Base-by-base conservation (phyloP, 2,797 vertebrate genomes). In the Rhadinocentrus ornatus region DNA sequence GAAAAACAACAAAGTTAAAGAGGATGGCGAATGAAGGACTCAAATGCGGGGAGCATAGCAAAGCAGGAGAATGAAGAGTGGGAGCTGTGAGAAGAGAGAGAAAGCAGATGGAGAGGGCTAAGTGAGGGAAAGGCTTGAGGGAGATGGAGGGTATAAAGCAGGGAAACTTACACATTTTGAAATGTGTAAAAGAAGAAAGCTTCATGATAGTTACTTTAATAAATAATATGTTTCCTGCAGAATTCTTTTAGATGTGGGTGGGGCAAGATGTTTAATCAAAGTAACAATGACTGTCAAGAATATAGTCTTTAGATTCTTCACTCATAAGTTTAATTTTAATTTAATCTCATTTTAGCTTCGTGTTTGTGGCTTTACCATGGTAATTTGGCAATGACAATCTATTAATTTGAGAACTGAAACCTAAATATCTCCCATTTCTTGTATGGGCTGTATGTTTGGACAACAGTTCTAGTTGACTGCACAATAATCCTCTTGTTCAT, bases 31-130 rank as follows among this genome's bases (percentile, higher is more conserved):
- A 52, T 71, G 83, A 78, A 75, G 72, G 65, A 69, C 71, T 81
- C 69, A 64, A 83, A 85, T 84, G 80, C 77, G 69, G 81, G 80
- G 82, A 86, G 84, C 84, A 82, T 78, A 83, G 86, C 82, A 88
- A 88, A 87, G 87, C 71, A 77, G 69, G 60, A 35, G 76, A 73
- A 84, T 58, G 69, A 70, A 62, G 78, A 83, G 83, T 78, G 73
- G 86, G 84, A 87, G 82, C 78, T 55, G 52, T 22, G 71, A 87
- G 82, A 32, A 66, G 75, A 87, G 77, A 78, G 75, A 62, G 77
- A 85, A 81, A 85, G 88, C 88, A 91, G 85, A 91, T 90, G 85
- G 83, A 90, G 82, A 74, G 80, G 87, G 85, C 86, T 84, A 86
- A 87, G 84, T 85, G 86, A 82, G 78, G 83, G 68, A 89, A 88